Base-by-base conservation (phyloP, 2,888 invertebrate genomes). In the Aphrophora alni region DNA sequence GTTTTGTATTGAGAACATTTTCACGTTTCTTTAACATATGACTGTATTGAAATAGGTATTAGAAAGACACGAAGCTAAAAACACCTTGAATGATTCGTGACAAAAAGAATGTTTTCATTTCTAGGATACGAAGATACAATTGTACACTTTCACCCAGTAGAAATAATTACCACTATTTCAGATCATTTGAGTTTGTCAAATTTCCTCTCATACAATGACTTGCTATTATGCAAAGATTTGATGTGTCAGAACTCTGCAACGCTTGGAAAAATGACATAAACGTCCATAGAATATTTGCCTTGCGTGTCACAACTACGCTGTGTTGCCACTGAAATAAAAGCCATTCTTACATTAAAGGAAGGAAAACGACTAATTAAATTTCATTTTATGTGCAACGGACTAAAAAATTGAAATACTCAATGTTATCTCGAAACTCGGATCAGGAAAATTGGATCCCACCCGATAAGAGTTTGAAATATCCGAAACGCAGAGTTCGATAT, bases 401-500 rank as follows among this genome's bases (percentile, higher is more conserved):
- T 51, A 79, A 74, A 74, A 79, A 79, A 79, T 79, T 74, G 78
- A 79, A 79, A 79, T 79, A 69, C 74, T 74, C 59, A 79, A 74
- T 68, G 59, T 79, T 79, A 79, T 79, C 78, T 78, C 68, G 78
- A 28, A 78, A 25, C 27, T 51, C 51, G 73, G 28, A 24, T 24
- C 21, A 12, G 3, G 44, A 71, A 71, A 51, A 73, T 72, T 78
- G 44, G 44, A 59, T 59, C 59, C 59, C 4, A 21, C 21, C 21
- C 59, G 59, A 59, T 59, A 59, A 59, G 21, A 21, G 14, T 14
- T 14, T 59, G 14, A 59, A 59, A 59, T 59, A 59, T 21, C 59
- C 59, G 59, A 59, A 44, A 17, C 21, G 5, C 21, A n/a, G n/a
- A n/a, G n/a, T n/a, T n/a, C 59, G 59, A 59, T 59, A 59, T 21